A percentile compares a stretch with the other conserved stretches of the same genome.
These are phyloP conservation scores for Lysiphlebus fabarum DNA, from an alignment of 1,140 invertebrate genomes.

Conservation along the genomic window DNA sequence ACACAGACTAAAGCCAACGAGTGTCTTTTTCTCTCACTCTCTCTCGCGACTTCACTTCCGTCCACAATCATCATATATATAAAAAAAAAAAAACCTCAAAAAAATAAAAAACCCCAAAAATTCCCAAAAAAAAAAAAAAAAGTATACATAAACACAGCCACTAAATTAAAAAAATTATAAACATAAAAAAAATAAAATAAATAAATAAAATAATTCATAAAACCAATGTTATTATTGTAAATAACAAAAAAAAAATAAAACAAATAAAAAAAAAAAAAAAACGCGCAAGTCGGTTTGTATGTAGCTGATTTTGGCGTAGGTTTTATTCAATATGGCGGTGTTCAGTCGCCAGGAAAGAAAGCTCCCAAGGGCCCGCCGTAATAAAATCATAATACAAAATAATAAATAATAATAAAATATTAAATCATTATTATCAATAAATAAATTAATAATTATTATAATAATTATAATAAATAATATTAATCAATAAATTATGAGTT, in stretches of 20 bases:
- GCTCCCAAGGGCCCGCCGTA: conserved; percentile 45
- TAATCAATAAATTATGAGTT: no score
- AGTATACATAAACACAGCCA: no score
- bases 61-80: neutral
- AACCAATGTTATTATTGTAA: neutral
- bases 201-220: conserved; percentile 6
- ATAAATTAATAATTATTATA: no score
- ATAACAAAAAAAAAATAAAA: neutral
- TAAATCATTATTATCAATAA: no score
- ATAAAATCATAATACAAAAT: conserved; percentile 24
- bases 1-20: neutral
- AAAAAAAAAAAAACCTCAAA: neutral
- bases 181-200: neutral
- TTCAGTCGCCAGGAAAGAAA: conserved; percentile 52
- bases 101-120: neutral
- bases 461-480: no score
- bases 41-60: no score
- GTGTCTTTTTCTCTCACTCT: no score
- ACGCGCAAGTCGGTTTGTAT: conserved; percentile 28
- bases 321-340: conserved; percentile 56
- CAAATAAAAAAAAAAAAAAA: conserved; percentile 4
- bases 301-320: conserved; percentile 43
- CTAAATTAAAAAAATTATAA: no score
- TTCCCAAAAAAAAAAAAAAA: neutral
- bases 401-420: conserved; percentile 10